These are phyloP conservation scores for Phenganax subtilis DNA, from an alignment of 92 coral and sea anemone species.

Conservation along the genomic window DNA sequence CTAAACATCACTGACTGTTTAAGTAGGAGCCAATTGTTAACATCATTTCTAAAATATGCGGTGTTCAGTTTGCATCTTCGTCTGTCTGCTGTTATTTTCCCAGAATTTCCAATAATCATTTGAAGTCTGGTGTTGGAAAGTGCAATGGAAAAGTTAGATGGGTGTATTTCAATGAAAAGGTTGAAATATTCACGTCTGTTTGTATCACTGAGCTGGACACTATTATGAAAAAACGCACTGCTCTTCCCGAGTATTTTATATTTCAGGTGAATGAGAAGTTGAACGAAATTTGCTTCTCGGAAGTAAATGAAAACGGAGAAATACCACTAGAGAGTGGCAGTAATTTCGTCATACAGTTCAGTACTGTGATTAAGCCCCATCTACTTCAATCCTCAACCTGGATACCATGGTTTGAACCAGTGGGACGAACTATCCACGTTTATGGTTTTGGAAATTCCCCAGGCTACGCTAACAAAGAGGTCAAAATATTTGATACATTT, in stretches of 20 bases:
- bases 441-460: constrained; percentile 37
- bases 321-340: background rate
- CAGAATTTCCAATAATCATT: constrained; percentile 16
- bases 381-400: background rate
- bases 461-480: constrained; percentile 49
- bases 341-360: constrained; percentile 4
- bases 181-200: constrained; percentile 1
- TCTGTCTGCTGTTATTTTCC: constrained; percentile 22
- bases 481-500: constrained; percentile 19
- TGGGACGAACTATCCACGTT: background rate
- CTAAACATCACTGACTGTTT: constrained; percentile 11
- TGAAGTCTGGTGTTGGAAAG: constrained; percentile 37
- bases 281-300: background rate
- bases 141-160: constrained; percentile 38
- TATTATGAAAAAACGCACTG: background rate
- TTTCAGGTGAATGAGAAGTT: background rate
- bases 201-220: background rate
- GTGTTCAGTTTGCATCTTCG: constrained; percentile 11
- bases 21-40: background rate
- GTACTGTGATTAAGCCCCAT: background rate
- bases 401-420: constrained; percentile 30
- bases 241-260: background rate
- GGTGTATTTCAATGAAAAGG: constrained; percentile 23
- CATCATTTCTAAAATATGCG: constrained; percentile 16
- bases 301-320: too few species aligned